Base-by-base conservation (phyloP, 1,140 invertebrate genomes). In the Contarinia nasturtii region DNA sequence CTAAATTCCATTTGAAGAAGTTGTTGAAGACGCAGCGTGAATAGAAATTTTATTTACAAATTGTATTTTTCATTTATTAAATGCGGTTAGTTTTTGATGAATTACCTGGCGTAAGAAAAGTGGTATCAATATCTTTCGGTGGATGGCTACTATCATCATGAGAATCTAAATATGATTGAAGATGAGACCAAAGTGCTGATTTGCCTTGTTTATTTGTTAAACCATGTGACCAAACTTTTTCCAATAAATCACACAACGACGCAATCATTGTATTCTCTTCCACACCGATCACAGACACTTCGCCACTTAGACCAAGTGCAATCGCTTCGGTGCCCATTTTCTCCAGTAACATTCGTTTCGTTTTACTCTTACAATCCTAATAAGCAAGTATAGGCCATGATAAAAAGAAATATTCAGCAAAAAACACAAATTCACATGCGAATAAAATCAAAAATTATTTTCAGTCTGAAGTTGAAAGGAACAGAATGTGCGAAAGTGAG, bases 231-330 rank as follows among this genome's bases (percentile, higher is more conserved):
- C 95, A 99, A 38, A 98, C 86, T 52, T 95, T 74, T 67, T 99
- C 96, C 12, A 98, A 62, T 33, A 99, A 73, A 69, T 98, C 96
- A 70, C 96, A 99, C 0, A 99, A 71, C 56, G 89, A 88, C 12
- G 91, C 92, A 8, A 99, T 95, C 46, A 98, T 72, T 1, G 94
- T 98, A 58, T 94, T 98, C 64, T 99, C 95, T 69, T 98, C 95
- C 1, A 93, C 79, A 11, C 76, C 77, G 0, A 69, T 70, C 40
- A 76, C 67, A 51, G 51, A 75, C 22, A 57, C 67, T 71, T 70
- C 77, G 64, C 57, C 76, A 69, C 61, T 82, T 63, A 69, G 85
- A 69, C 57, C 89, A 73, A 74, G 49, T 12, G 68, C 69, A 45
- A 63, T 69, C 49, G 70, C 73, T 71, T 98, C 95, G 11, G 86